phyloP scores from a whole-genome alignment of 2,888 invertebrate genomes.

The Cancer borealis region DNA sequence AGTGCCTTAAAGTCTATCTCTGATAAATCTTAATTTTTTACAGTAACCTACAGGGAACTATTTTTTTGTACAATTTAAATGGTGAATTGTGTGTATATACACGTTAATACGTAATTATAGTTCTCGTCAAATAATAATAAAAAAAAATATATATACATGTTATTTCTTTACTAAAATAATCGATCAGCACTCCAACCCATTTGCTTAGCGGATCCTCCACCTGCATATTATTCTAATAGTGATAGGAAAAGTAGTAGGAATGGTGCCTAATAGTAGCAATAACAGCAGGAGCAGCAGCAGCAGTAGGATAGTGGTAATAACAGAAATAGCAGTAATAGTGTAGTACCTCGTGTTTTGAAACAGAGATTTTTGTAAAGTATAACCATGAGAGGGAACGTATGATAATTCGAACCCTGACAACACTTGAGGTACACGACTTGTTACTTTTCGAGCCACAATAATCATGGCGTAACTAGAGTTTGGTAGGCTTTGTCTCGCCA shows the following conservation, averaged over 20 bases:
- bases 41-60: not conserved
- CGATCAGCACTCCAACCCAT: too few species aligned
- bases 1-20: not conserved
- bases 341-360: too few species aligned
- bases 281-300: not conserved
- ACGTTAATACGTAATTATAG: not conserved
- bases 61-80: not conserved
- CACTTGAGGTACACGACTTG: too few species aligned
- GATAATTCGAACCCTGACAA: too few species aligned
- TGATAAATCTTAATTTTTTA: not conserved
- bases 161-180: not conserved
- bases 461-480: too few species aligned
- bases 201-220: not conserved
- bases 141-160: not conserved
- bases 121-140: not conserved
- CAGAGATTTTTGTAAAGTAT: too few species aligned
- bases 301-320: not conserved
- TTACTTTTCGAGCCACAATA: not conserved
- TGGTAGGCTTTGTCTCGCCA: too few species aligned
- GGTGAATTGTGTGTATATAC: not conserved
- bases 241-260: not conserved
- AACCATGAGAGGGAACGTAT: too few species aligned
- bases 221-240: not conserved
- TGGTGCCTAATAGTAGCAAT: not conserved
- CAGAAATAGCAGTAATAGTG: not conserved